Evolutionary conservation across 2,888 invertebrate species (phyloP), one percentile per base, ranked within the genome.

Genomic region (Caenorhabditis sp.): DNA sequence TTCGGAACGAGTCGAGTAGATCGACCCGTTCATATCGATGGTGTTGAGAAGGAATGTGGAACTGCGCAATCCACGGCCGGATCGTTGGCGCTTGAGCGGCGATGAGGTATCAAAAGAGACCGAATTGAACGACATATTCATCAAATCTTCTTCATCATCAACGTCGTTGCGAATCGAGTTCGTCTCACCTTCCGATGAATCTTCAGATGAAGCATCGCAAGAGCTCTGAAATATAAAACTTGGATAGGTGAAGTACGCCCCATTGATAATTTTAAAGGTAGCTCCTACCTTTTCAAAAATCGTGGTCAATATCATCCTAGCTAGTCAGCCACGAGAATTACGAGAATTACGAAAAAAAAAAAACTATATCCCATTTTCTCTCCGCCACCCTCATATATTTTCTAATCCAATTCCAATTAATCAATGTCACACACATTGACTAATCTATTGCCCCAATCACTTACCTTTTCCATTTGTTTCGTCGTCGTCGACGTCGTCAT

Each of bases 141-240:
- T 76, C 59, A 77, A 23, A 36, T 77, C 68, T 3, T 59, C 27
- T 4, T 63, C 53, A 23, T 67, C 64, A 17, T 58, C 54, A 21
- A 21, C 14, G 36, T 21, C 26, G 17, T 58, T 21, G n/a, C 21
- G 5, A 5, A 23, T 21, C 12, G 23, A 23, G 50, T 17, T 12
- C 21, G 53, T 56, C 31, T 80, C 82, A 66, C 78, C 76, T 49
- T 76, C 79, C 3, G 80, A 81, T n/a, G 82, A 79, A 20, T 82
- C 80, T 62, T 82, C 82, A 0, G 82, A 82, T 12, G 82, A 82
- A 53, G 82, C 82, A 52, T 82, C 82, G 52, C 82, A 81, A 17
- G 82, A 82, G 54, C 77, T 72, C 82, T 82, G 69, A 23, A 80
- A 76, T n/a, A n/a, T n/a, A n/a, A n/a, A n/a, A n/a, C n/a, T n/a